These are phyloP conservation scores for Micoletzkya japonica DNA, from an alignment of 2,888 invertebrate species.

Conservation along the genomic window DNA sequence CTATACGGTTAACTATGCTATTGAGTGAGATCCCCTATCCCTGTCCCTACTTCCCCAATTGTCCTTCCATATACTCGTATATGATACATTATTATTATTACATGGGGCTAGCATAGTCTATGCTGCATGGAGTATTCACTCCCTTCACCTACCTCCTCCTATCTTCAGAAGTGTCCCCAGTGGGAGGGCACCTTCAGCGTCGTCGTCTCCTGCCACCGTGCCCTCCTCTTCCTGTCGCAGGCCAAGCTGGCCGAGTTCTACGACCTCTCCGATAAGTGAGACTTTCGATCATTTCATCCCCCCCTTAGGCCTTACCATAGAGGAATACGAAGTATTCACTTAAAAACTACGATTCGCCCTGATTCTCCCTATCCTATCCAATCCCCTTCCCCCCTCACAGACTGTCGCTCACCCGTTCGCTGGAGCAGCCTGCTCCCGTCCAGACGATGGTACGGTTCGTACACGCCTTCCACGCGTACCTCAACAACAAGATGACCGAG, in stretches of 20 bases:
- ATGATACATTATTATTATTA: too few species aligned
- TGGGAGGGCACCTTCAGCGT: constrained; percentile 1
- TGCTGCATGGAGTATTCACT: too few species aligned
- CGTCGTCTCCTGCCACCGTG: constrained; percentile 9
- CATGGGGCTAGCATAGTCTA: too few species aligned
- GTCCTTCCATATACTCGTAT: too few species aligned
- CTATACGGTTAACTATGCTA: too few species aligned
- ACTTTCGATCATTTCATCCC: background rate
- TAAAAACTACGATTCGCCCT: background rate
- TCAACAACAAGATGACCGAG: constrained; percentile 12
- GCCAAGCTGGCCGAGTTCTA: constrained; percentile 20
- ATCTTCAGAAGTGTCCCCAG: background rate
- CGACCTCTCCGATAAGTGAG: constrained; percentile 22
- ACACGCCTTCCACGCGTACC: constrained; percentile 24
- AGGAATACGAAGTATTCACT: too few species aligned
- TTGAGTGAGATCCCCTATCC: too few species aligned
- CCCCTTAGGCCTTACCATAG: too few species aligned
- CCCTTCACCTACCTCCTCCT: background rate
- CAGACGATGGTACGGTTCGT: constrained; percentile 5
- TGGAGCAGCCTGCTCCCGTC: background rate
- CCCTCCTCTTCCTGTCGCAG: constrained; percentile 7
- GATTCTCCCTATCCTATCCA: background rate
- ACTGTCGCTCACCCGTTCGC: background rate
- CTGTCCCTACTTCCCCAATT: too few species aligned
- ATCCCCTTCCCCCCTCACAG: background rate